Evolutionary conservation across 2,797 vertebrate species (phyloP).

Genomic region (Zenarchopterus dispar): DNA sequence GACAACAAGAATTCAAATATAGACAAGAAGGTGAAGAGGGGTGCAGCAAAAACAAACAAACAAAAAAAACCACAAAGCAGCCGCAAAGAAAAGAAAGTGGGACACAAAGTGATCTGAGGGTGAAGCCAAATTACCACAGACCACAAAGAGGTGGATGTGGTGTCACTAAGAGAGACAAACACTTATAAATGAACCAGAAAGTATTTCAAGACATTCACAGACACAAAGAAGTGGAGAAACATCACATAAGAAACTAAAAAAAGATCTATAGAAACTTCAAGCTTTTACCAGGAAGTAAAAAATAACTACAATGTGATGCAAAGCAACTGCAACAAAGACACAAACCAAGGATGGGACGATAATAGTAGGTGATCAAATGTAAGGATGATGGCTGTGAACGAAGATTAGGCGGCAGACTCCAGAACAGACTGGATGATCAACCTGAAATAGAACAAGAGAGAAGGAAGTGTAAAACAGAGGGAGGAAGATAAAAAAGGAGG

Average conservation of each 20-base stretch:
- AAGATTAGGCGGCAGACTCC: neutral
- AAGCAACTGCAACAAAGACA: neutral
- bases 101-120: neutral
- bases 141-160: no score
- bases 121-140: neutral
- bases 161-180: no score
- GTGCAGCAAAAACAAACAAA: neutral
- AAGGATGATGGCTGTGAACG: neutral
- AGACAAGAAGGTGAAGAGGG: neutral
- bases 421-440: conserved; percentile 17
- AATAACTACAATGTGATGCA: neutral
- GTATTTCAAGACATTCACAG: no score
- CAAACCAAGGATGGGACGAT: neutral
- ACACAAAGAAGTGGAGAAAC: no score
- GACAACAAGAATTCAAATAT: no score
- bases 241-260: no score
- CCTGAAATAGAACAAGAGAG: conserved; percentile 12
- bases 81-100: no score
- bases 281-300: neutral
- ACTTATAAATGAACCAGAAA: no score
- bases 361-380: neutral
- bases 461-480: neutral
- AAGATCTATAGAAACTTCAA: no score
- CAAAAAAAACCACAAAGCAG: neutral
- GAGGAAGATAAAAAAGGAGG: neutral